phyloP scores from a whole-genome alignment of 2,113 vertebrate genomes.

The Thomomys bottae region DNA sequence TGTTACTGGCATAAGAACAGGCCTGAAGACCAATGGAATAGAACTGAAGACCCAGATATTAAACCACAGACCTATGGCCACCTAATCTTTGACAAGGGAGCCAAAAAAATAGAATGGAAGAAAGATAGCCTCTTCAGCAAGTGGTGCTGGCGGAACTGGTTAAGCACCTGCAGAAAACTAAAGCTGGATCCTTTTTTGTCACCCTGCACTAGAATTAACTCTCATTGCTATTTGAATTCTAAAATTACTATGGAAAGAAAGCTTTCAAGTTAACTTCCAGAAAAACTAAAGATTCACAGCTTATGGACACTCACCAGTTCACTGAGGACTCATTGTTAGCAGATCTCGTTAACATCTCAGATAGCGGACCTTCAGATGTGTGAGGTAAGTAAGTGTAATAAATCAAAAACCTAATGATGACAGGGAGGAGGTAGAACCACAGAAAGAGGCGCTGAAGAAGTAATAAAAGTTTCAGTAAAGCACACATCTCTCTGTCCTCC shows the following conservation, averaged over 20 bases:
- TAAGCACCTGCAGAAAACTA: no score
- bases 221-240: background rate
- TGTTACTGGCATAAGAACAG: no score
- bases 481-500: background rate
- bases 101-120: no score
- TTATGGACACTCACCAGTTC: background rate
- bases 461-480: conserved; percentile 1
- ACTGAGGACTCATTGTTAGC: background rate
- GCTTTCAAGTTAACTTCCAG: background rate
- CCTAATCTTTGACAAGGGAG: no score
- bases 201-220: no score
- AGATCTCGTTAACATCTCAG: background rate
- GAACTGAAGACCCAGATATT: no score
- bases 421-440: background rate
- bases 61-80: no score
- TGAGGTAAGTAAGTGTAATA: background rate
- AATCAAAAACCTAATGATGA: conserved; percentile 15
- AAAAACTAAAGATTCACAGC: no score
- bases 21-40: no score
- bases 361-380: background rate
- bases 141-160: no score
- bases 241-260: background rate
- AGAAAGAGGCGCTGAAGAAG: background rate
- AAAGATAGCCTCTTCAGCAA: no score
- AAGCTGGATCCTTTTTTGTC: no score